Conservation (phyloP, 2,113 vertebrate species). For the Callocephalon fimbriatum region DNA sequence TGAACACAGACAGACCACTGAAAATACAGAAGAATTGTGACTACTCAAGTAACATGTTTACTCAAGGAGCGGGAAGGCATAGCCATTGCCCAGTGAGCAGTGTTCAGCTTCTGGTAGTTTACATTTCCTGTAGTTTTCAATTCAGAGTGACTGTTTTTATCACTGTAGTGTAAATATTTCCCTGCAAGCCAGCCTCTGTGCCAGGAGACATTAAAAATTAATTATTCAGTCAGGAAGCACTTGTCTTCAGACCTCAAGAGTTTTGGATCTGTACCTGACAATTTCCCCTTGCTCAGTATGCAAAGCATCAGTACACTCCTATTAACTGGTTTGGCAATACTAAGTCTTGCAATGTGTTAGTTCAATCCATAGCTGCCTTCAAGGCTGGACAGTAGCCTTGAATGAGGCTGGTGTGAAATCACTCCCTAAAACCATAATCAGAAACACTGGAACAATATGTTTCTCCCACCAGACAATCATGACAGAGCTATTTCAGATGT, state of each 20-base stretch:
- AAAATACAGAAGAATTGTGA: neutral
- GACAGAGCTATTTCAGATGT: slow-evolving; percentile 75
- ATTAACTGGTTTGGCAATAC: neutral
- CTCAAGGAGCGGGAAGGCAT: neutral
- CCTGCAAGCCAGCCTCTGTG: neutral
- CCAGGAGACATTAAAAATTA: neutral
- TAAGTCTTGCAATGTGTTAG: neutral
- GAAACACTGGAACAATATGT: slow-evolving; percentile 82
- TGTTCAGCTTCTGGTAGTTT: neutral
- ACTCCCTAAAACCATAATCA: slow-evolving; percentile 86
- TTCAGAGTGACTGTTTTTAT: neutral
- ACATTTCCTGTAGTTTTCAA: neutral
- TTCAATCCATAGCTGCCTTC: slow-evolving; percentile 36
- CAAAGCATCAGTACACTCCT: neutral
- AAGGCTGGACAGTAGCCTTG: slow-evolving; percentile 84
- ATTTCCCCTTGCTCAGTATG: neutral
- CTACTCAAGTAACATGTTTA: neutral
- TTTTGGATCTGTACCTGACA: neutral
- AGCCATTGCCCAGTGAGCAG: neutral
- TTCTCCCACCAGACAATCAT: slow-evolving; percentile 81
- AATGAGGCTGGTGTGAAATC: slow-evolving; percentile 66
- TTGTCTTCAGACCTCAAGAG: neutral
- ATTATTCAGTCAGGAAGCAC: neutral
- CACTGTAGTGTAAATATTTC: neutral
- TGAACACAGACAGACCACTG: neutral